A percentile compares a stretch with the other conserved stretches of the same genome.
Evolutionary conservation across 2,797 vertebrate genomes (phyloP).

Genomic region (Nannoperca australis): DNA sequence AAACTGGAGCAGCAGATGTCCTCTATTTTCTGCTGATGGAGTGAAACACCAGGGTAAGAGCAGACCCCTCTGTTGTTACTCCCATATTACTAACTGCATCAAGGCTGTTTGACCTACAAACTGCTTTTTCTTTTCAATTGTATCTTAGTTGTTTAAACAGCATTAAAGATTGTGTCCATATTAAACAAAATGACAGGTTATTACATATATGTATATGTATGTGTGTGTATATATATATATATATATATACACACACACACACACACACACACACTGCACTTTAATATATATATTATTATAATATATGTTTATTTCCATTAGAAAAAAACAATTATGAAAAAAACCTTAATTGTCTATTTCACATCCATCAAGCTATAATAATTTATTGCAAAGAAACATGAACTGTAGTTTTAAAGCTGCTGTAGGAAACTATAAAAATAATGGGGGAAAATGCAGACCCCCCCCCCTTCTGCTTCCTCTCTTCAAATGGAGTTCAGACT

Average conservation of each 20-base stretch:
- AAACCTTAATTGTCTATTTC: background rate
- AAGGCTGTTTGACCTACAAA: background rate
- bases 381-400: background rate
- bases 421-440: background rate
- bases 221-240: no score
- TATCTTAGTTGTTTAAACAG: background rate
- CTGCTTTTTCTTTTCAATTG: background rate
- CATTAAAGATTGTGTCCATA: background rate
- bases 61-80: conserved; percentile 40
- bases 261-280: no score
- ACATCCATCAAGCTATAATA: background rate
- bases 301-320: background rate
- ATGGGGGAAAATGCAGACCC: background rate
- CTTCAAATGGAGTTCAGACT: background rate
- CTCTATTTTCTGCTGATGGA: conserved; percentile 60
- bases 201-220: no score
- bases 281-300: background rate
- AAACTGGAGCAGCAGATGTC: conserved; percentile 46
- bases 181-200: background rate
- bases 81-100: background rate
- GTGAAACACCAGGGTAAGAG: conserved; percentile 69
- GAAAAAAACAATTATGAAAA: background rate
- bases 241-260: no score
- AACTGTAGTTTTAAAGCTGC: background rate
- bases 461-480: background rate